These are phyloP conservation scores for Xenopus borealis DNA, from an alignment of 2,113 vertebrate species.

Conservation along the genomic window DNA sequence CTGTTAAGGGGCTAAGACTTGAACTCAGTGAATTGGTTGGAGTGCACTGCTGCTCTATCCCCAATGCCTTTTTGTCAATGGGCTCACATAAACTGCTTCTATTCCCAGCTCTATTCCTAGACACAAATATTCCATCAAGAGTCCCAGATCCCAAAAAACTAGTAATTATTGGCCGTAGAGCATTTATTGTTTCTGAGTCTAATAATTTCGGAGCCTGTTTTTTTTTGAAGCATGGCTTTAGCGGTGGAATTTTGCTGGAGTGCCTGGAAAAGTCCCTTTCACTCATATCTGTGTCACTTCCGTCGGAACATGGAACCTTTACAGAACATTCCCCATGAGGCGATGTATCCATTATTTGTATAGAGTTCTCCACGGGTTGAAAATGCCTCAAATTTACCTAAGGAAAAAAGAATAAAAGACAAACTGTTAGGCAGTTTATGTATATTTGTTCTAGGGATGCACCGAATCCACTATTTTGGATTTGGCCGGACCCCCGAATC, in stretches of 20 bases:
- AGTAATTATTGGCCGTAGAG: constrained; percentile 84
- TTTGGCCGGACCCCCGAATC: no score
- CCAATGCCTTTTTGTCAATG: constrained; percentile 78
- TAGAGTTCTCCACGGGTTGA: constrained; percentile 66
- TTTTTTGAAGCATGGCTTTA: constrained; percentile 97
- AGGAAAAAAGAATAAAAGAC: not conserved
- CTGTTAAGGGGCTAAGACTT: constrained; percentile 16
- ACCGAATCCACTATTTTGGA: no score
- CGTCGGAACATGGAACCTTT: constrained; percentile 65
- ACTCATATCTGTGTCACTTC: constrained; percentile 58
- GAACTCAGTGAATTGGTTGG: constrained; percentile 66
- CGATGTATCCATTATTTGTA: constrained; percentile 71
- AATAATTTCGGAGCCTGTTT: constrained; percentile 83
- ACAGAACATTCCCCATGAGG: constrained; percentile 23
- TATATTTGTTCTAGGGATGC: no score
- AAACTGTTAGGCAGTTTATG: constrained; percentile 45
- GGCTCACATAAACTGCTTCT: constrained; percentile 75
- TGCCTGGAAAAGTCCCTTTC: constrained; percentile 72
- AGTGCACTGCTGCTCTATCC: constrained; percentile 71
- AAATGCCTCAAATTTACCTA: constrained; percentile 35
- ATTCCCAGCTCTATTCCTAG: constrained; percentile 67
- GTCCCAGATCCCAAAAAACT: constrained; percentile 80
- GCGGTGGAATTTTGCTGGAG: constrained; percentile 81
- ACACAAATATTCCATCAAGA: constrained; percentile 84
- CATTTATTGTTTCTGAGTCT: constrained; percentile 79